phyloP scores from a whole-genome alignment of 1,140 invertebrate species.

The Diploscapter pachys region DNA sequence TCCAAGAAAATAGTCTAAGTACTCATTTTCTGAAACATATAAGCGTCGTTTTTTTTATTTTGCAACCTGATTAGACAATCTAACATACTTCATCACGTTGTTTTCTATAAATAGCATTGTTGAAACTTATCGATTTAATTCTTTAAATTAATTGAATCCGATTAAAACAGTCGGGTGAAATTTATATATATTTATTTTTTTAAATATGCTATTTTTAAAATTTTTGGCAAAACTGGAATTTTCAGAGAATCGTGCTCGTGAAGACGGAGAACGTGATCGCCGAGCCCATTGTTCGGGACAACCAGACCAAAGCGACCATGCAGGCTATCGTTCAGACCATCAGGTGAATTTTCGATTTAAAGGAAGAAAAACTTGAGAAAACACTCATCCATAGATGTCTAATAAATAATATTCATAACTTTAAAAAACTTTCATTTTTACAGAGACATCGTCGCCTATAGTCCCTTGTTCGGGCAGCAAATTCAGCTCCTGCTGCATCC shows the following conservation, averaged over 20 bases:
- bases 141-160: no score
- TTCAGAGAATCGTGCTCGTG: constrained; percentile 74
- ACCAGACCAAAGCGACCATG: constrained; percentile 86
- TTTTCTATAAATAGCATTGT: no score
- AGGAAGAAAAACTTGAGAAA: constrained; percentile 58
- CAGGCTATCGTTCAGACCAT: constrained; percentile 84
- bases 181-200: not conserved
- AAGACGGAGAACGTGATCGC: constrained; percentile 89
- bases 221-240: not conserved
- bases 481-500: constrained; percentile 87
- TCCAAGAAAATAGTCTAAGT: no score
- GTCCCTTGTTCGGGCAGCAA: constrained; percentile 53
- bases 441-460: constrained; percentile 49
- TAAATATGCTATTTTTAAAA: not conserved
- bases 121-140: no score
- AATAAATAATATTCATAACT: constrained; percentile 64
- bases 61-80: no score
- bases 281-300: constrained; percentile 67
- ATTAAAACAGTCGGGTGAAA: no score
- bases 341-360: constrained; percentile 76
- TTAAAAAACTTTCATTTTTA: not conserved
- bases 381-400: constrained; percentile 59
- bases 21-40: no score
- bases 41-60: no score
- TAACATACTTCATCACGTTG: no score